Evolutionary conservation across 2,113 vertebrate genomes (phyloP), one percentile per base, ranked within the genome.

Genomic region (Aldabrachelys gigantea): DNA sequence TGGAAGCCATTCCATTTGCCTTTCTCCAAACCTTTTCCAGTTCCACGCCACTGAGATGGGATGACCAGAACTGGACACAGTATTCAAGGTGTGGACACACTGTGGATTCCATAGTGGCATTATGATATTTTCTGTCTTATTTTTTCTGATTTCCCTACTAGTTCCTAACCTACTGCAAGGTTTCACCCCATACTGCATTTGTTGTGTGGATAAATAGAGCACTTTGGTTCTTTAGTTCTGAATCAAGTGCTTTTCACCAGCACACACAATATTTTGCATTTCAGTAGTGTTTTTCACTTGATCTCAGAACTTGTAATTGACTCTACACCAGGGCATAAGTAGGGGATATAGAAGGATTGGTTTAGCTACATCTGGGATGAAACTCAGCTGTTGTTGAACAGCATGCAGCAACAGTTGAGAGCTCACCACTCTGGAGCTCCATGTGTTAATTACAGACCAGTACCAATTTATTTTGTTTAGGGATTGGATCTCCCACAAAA

Each of bases 351-450:
- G 75, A 47, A 78, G 41, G 41, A 3, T 47, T 47, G 24, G 22
- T 44, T 76, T 13, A 76, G 24, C 72, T 44, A 44, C 24, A 25
- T 41, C 72, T 7, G 38, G 72, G 22, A 38, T 44, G 72, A 76
- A 44, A 44, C 22, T 6, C 38, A n/a, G 62, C 35, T 69, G 3
- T 22, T 75, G n/a, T 25, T 75, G 19, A 75, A 38, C 35, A 72
- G 56, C 0, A 3, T 5, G 41, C 1, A 13, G 54, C 44, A 0
- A 0, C 11, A 27, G 41, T 49, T 85, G 57, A 3, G 8, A 38
- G 41, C 1, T 4, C 13, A 17, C 35, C 25, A 0, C n/a, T 80
- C 35, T 19, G 90, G 13, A 25, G 82, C 65, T 75, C 0, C 0
- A 17, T 12, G n/a, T 21, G 38, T 3, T 86, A 92, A 62, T 49